Evolutionary conservation across 2,888 invertebrate genomes (phyloP).

Genomic region (Drosophila recens): DNA sequence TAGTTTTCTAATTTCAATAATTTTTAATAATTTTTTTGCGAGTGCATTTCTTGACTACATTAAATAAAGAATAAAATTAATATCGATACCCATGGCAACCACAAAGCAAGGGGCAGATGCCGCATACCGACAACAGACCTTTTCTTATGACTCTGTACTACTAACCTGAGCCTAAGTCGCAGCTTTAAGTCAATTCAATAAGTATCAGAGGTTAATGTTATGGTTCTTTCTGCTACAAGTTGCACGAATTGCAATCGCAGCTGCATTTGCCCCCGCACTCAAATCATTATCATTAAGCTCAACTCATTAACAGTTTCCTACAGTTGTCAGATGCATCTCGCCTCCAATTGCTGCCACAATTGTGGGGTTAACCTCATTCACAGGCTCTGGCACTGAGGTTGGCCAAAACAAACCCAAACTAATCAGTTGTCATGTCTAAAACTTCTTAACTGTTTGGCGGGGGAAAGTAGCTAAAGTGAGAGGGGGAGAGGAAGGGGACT

Average conservation of each 20-base stretch:
- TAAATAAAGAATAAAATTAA: neutral
- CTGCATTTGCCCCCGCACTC: slow-evolving; percentile 19
- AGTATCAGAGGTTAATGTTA: slow-evolving; percentile 6
- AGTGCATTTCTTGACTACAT: too few relatives aligned
- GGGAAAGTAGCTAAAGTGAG: slow-evolving; percentile 1
- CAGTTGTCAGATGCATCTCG: slow-evolving; percentile 1
- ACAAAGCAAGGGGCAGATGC: neutral
- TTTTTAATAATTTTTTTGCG: too few relatives aligned
- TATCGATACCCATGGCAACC: neutral
- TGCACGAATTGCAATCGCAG: slow-evolving; percentile 5
- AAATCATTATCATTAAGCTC: slow-evolving; percentile 39
- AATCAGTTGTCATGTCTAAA: slow-evolving; percentile 72
- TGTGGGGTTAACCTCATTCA: slow-evolving; percentile 65
- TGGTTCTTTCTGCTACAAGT: slow-evolving; percentile 1
- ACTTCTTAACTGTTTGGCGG: slow-evolving; percentile 32
- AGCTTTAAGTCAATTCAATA: slow-evolving; percentile 12
- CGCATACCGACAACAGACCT: neutral
- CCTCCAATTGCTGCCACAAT: slow-evolving; percentile 27
- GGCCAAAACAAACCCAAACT: slow-evolving; percentile 53
- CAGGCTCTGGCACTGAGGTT: slow-evolving; percentile 41
- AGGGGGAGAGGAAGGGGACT: slow-evolving; percentile 19
- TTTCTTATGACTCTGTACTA: slow-evolving; percentile 3
- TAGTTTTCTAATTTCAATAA: too few relatives aligned
- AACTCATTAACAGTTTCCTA: slow-evolving; percentile 35
- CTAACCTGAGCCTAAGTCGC: neutral